These are phyloP conservation scores for Rhinoraja longicauda DNA, from an alignment of 2,797 vertebrate genomes.

Conservation along the genomic window DNA sequence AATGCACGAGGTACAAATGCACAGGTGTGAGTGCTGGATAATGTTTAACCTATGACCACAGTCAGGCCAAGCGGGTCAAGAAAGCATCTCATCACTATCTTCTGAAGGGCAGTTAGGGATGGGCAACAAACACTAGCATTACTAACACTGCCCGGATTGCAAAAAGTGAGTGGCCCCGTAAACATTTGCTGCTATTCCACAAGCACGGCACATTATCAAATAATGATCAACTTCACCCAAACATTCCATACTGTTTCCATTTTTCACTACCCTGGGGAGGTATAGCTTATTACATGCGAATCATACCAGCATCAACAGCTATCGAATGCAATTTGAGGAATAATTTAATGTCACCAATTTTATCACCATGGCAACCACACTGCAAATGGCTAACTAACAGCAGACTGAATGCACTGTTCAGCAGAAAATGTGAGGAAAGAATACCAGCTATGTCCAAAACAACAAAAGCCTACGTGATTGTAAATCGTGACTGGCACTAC, in stretches of 20 bases:
- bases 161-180: neutral
- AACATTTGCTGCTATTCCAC: neutral
- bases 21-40: neutral
- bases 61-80: too few species aligned
- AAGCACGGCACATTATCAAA: neutral
- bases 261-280: neutral
- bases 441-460: neutral
- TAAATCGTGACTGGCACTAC: neutral
- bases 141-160: too few species aligned
- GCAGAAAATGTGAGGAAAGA: neutral
- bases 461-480: neutral
- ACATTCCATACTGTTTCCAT: neutral
- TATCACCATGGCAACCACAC: constrained; percentile 27
- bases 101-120: too few species aligned
- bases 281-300: neutral
- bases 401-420: neutral
- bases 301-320: neutral
- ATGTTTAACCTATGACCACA: neutral
- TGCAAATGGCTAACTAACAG: constrained; percentile 17
- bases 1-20: neutral
- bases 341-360: constrained; percentile 34
- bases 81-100: neutral
- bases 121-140: too few species aligned
- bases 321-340: constrained; percentile 29
- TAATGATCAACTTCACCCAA: constrained; percentile 22